A percentile compares a stretch with the other conserved stretches of the same genome.
These are phyloP conservation scores for Sweltsa coloradensis DNA, from an alignment of 1,140 invertebrate species.

Conservation along the genomic window DNA sequence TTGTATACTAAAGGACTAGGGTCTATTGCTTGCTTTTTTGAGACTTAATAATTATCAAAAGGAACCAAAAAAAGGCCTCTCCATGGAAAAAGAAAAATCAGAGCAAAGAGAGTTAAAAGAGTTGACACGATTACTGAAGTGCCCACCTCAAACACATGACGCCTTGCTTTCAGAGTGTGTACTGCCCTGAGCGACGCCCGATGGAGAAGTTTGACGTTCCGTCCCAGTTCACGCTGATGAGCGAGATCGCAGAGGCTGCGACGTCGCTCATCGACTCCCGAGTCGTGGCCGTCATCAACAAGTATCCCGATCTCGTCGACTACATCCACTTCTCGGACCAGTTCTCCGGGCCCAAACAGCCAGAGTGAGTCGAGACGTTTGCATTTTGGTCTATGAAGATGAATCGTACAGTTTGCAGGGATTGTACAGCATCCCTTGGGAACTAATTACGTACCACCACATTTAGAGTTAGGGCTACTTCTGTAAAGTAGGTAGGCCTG, in stretches of 20 bases:
- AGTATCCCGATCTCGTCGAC: constrained; percentile 78
- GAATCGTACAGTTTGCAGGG: no score
- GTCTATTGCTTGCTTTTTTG: constrained; percentile 12
- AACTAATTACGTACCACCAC: no score
- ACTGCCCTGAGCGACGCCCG: constrained; percentile 79
- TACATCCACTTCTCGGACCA: constrained; percentile 97
- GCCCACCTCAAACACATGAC: no score
- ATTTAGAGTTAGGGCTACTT: no score
- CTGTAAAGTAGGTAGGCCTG: no score
- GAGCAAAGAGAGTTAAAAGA: no score
- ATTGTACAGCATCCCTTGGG: no score
- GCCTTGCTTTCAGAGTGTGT: constrained; percentile 59
- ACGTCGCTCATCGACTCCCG: constrained; percentile 72
- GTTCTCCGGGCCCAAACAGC: constrained; percentile 76
- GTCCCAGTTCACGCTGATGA: constrained; percentile 66
- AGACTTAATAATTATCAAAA: neutral
- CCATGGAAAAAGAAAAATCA: no score
- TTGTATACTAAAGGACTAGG: no score
- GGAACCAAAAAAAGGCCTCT: no score
- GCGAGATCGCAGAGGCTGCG: constrained; percentile 80
- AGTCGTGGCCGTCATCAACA: constrained; percentile 67
- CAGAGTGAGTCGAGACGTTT: constrained; percentile 79
- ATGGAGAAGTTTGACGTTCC: constrained; percentile 83
- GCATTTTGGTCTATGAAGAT: no score
- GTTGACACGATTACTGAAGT: no score